Base-by-base conservation (phyloP, 2,113 vertebrate genomes). In the Oxyruncus cristatus region DNA sequence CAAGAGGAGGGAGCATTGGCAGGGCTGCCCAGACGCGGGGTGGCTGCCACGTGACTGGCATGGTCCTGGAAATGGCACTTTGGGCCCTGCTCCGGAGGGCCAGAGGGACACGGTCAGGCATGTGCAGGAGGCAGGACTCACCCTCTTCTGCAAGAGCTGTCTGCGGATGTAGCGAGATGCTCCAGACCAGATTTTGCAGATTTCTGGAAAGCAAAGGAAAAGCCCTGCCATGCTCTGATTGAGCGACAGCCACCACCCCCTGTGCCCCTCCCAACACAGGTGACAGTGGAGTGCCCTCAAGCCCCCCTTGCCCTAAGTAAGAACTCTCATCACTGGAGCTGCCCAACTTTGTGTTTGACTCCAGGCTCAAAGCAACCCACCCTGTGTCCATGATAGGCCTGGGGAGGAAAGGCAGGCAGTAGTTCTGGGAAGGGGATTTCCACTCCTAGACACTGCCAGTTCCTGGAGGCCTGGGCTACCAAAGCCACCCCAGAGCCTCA, bases 21-120 rank as follows among this genome's bases (percentile, higher is more conserved):
- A 68, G 14, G 42, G 8, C 22, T 55, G 47, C 13, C 39, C 32
- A 55, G 27, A 80, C 9, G 16, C 14, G 10, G 50, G 24, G 33
- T 65, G 35, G 26, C 12, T 28, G 7, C 18, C 27, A 47, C 22
- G 21, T 49, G 27, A 44, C 7, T 37, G 23, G 5, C 27, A 17
- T 30, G 20, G 23, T 22, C 18, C 13, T 42, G 32, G 13, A 22
- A 7, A 28, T 49, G 47, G 32, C 32, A 42, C 42, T 71, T 71
- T 56, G 6, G 18, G 30, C 20, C 39, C 24, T 78, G 13, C 50
- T 27, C 30, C 0, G 0, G 16, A 44, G 16, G 9, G 9, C 11
- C 30, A 59, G 53, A 61, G 14, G 26, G 8, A 15, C 47, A 62
- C 12, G 18, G 41, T 28, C 12, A 47, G 18, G 32, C 39, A 47